Base-by-base conservation (phyloP, 1,140 invertebrate species). In the Eurosta solidaginis region DNA sequence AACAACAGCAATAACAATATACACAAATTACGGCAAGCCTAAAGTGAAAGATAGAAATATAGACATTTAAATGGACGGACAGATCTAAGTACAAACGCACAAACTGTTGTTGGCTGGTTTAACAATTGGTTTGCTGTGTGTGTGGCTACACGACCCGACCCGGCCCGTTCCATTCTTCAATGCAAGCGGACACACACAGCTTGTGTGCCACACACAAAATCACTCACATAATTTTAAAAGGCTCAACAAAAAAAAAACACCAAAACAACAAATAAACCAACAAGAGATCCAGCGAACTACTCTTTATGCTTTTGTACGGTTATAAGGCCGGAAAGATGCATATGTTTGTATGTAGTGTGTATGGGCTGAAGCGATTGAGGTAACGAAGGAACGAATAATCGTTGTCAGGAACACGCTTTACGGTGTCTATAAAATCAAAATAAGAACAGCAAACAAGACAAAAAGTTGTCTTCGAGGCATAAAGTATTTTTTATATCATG, bases 11-110 rank as follows among this genome's bases (percentile, higher is more conserved):
- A 52, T 52, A 52, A 52, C 10, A 68, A 36, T 27, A 20, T 50
- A 59, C 42, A 77, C 52, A 44, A 44, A 77, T 59, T 54, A 77
- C 76, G 44, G 52, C 54, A 59, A 77, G 50, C 50, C 75, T 59
- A 40, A 50, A 49, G 45, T 76, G 29, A 76, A 49, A 47, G 74
- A 50, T 50, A 29, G 74, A 77, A 27, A 44, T 42, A 77, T 40
- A 54, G 75, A 54, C 49, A 76, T 50, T 52, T 52, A 40, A 33
- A 52, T 52, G 50, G 50, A 59, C 44, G 52, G n/a, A 42, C 20
- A 6, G 50, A 50, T 27, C 3, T 22, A 20, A 12, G 22, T 25
- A 27, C 14, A 3, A 27, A 20, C 17, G 25, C 33, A 29, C 22
- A 27, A 9, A 59, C n/a, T n/a, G n/a, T n/a, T n/a, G n/a, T n/a